Base-by-base conservation (phyloP, 2,113 vertebrate genomes). In the Xiphophorus maculatus region DNA sequence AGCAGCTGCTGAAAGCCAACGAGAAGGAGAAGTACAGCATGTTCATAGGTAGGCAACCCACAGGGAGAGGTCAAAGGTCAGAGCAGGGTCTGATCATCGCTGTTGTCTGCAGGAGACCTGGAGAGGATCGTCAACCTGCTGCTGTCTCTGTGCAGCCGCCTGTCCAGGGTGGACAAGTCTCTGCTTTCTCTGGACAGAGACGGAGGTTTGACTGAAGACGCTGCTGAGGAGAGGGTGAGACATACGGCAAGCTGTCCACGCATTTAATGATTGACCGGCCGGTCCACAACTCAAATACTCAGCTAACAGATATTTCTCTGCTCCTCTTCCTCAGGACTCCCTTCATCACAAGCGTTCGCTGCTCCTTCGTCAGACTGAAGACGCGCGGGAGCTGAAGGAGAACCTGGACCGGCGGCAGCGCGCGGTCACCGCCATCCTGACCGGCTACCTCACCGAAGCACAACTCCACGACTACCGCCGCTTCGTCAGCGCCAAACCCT, bases 121-220 rank as follows among this genome's bases (percentile, higher is more conserved):
- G 97, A 99, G 90, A 97, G 95, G 87, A 96, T 99, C 19, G 97
- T 99, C 25, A 97, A 96, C 93, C 95, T 99, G 91, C 92, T 99
- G 90, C 95, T 99, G 19, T 99, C 98, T 7, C 95, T 99, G 82
- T 98, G 97, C 0, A 96, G 96, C 27, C 96, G 97, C 13, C 90
- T 98, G 89, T 95, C 96, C 13, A 96, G 97, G 0, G 96, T 98
- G 40, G 96, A 99, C 89, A 95, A 96, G 0, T 90, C 95, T 61
- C 92, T 99, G 48, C 91, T 88, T 0, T 87, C 92, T 62, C 92
- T 98, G 44, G 90, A 94, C 40, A 66, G 66, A 66, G 74, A 78
- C 83, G 93, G 75, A 76, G 75, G 66, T 66, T 74, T 65, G 0
- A 72, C 85, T 0, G 94, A 94, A 80, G 94, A 81, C 79, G 72